Conservation (phyloP, 2,797 vertebrate species). For the Malacoctenus gilli region DNA sequence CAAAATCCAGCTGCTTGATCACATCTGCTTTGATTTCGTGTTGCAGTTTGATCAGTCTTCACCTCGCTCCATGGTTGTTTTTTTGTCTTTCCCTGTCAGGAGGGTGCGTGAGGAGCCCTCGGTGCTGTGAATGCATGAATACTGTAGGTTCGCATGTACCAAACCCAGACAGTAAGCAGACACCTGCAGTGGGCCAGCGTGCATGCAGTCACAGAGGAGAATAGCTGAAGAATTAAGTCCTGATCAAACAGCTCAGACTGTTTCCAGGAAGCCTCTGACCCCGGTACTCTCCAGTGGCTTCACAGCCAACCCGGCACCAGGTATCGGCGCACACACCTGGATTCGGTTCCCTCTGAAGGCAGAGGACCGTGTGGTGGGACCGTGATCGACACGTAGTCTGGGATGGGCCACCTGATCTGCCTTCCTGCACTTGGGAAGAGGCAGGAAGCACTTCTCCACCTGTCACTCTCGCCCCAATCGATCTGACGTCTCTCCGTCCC, state of each 20-base stretch:
- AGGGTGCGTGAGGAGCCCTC: slow-evolving; percentile 15
- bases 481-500: slow-evolving; percentile 48
- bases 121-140: slow-evolving; percentile 24
- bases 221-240: slow-evolving; percentile 1
- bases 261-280: slow-evolving; percentile 29
- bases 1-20: slow-evolving; percentile 58
- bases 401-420: slow-evolving; percentile 51
- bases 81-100: not conserved
- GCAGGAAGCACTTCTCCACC: slow-evolving; percentile 54
- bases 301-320: slow-evolving; percentile 10
- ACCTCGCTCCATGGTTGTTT: slow-evolving; percentile 2
- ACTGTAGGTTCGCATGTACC: slow-evolving; percentile 43
- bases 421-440: slow-evolving; percentile 45
- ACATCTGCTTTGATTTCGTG: slow-evolving; percentile 54
- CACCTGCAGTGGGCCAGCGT: slow-evolving; percentile 54
- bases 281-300: slow-evolving; percentile 2
- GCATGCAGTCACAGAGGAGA: slow-evolving; percentile 35
- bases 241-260: slow-evolving; percentile 29
- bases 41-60: slow-evolving; percentile 31
- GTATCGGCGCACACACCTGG: slow-evolving; percentile 30
- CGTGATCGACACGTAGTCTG: slow-evolving; percentile 53
- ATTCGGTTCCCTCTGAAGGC: slow-evolving; percentile 35
- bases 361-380: slow-evolving; percentile 35
- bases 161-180: slow-evolving; percentile 60
- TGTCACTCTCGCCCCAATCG: slow-evolving; percentile 46